phyloP scores from a whole-genome alignment of 2,797 vertebrate species.

The Taeniopygia guttata region DNA sequence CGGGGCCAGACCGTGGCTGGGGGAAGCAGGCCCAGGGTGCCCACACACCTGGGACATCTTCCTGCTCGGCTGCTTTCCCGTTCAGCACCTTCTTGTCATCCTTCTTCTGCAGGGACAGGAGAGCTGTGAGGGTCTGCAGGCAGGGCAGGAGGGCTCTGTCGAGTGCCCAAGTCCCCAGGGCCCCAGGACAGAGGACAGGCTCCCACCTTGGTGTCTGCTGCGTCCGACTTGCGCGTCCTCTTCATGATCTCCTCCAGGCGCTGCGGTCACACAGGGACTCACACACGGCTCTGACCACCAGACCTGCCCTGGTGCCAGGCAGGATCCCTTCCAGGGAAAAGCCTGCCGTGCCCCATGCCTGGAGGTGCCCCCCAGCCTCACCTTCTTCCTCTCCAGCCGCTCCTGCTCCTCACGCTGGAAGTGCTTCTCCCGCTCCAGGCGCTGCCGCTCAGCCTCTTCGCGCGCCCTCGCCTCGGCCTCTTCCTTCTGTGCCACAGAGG shows the following conservation, averaged over 20 bases:
- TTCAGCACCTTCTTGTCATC: constrained; percentile 72
- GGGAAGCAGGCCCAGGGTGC: fast-evolving
- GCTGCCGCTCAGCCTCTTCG: constrained; percentile 91
- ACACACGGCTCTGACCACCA: fast-evolving
- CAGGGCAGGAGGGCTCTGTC: not conserved
- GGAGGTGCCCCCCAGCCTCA: constrained; percentile 14
- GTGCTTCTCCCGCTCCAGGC: constrained; percentile 93
- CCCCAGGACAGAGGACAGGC: not conserved
- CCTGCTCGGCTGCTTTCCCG: constrained; percentile 62
- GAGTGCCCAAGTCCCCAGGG: fast-evolving
- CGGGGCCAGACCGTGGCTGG: fast-evolving
- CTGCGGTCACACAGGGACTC: constrained; percentile 67
- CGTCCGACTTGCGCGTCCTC: constrained; percentile 91
- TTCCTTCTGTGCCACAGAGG: constrained; percentile 81
- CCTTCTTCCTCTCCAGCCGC: constrained; percentile 92
- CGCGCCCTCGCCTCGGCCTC: constrained; percentile 87
- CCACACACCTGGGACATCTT: constrained; percentile 32
- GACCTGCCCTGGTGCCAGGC: not conserved
- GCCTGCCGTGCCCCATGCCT: fast-evolving
- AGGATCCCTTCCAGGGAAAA: not conserved
- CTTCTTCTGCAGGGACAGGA: constrained; percentile 70
- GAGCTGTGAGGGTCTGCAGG: not conserved
- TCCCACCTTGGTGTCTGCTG: constrained; percentile 85
- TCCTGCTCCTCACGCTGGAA: constrained; percentile 98
- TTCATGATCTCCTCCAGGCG: constrained; percentile 99